phyloP scores from a whole-genome alignment of 2,113 vertebrate genomes.

The Phaethornis superciliosus region DNA sequence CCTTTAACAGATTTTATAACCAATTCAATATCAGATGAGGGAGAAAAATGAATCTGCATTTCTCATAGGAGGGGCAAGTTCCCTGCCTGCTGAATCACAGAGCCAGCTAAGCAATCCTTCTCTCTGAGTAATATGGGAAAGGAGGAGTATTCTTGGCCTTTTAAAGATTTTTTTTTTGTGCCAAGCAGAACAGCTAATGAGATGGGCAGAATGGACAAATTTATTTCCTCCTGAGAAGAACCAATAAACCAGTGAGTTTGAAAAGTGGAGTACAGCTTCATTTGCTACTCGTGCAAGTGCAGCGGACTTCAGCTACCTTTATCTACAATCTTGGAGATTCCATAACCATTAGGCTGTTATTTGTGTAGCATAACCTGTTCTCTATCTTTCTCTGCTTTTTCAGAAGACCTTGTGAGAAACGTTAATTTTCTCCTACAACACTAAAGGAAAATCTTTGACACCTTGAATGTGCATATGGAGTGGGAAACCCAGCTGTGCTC shows the following conservation, averaged over 20 bases:
- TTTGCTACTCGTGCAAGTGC: background rate
- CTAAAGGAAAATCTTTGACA: background rate
- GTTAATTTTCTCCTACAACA: background rate
- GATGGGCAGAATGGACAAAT: background rate
- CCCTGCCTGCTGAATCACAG: background rate
- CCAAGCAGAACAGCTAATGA: background rate
- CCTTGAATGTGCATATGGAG: background rate
- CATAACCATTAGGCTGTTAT: background rate
- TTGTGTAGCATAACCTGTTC: background rate
- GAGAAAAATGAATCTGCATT: background rate
- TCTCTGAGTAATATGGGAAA: background rate
- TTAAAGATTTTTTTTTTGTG: background rate
- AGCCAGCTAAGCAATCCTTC: background rate
- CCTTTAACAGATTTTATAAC: background rate
- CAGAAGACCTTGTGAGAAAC: background rate
- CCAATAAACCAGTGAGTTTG: background rate
- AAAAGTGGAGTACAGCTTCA: background rate
- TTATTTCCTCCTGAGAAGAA: background rate
- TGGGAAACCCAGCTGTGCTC: background rate
- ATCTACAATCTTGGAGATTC: background rate
- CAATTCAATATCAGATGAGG: background rate
- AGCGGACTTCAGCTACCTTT: background rate
- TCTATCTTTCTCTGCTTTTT: background rate
- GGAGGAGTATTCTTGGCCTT: rapidly evolving
- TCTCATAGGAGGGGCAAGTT: background rate